Evolutionary conservation across 2,888 invertebrate genomes (phyloP).

Genomic region (Rhabditophanes sp.): DNA sequence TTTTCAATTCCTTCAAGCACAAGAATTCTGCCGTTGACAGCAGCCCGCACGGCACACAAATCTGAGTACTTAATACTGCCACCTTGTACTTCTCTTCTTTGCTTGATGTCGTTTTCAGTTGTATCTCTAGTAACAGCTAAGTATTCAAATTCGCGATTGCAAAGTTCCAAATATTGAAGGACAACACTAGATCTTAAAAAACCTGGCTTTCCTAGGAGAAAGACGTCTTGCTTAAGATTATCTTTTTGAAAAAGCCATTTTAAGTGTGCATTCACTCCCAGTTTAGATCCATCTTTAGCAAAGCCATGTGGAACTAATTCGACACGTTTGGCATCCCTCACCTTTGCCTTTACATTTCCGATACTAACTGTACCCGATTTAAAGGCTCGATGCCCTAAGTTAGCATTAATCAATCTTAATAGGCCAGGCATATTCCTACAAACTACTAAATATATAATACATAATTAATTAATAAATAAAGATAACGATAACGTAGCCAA

Average conservation of each 20-base stretch:
- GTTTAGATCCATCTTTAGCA: slow-evolving; percentile 55
- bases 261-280: slow-evolving; percentile 66
- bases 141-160: slow-evolving; percentile 75
- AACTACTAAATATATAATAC: too few relatives aligned
- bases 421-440: too few relatives aligned
- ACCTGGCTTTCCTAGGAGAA: slow-evolving; percentile 78
- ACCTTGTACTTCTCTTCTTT: slow-evolving; percentile 70
- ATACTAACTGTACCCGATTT: slow-evolving; percentile 25
- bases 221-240: slow-evolving; percentile 77
- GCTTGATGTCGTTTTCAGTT: slow-evolving; percentile 88
- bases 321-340: slow-evolving; percentile 52
- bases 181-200: slow-evolving; percentile 65
- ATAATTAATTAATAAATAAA: too few relatives aligned
- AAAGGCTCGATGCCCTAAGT: too few relatives aligned
- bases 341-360: slow-evolving; percentile 18
- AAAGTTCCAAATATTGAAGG: slow-evolving; percentile 68
- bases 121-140: slow-evolving; percentile 82
- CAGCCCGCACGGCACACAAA: slow-evolving; percentile 86
- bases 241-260: slow-evolving; percentile 95
- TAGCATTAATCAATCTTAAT: too few relatives aligned
- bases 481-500: too few relatives aligned
- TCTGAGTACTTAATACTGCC: slow-evolving; percentile 81
- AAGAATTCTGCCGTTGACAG: slow-evolving; percentile 68
- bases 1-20: slow-evolving; percentile 90
- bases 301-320: slow-evolving; percentile 72